These are phyloP conservation scores for Microdon myrmicae DNA, from an alignment of 2,888 invertebrate species.

Conservation along the genomic window DNA sequence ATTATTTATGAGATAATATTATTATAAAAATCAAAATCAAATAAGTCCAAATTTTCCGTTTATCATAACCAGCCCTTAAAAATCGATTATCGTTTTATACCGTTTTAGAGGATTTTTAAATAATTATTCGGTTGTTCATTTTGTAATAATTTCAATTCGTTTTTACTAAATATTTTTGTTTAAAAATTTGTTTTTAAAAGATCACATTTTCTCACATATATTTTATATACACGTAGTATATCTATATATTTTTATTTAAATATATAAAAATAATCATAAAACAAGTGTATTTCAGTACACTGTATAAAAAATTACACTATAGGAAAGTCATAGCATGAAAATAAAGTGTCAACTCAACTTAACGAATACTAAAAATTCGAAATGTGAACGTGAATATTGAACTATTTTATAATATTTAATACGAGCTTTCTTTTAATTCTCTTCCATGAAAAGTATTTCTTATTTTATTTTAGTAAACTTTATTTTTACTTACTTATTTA, in stretches of 20 bases:
- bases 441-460: conserved; percentile 47
- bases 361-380: conserved; percentile 9
- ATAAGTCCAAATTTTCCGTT: conserved; percentile 60
- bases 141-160: conserved; percentile 32
- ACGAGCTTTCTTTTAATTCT: conserved; percentile 24
- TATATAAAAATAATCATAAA: conserved; percentile 4
- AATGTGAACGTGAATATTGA: conserved; percentile 17
- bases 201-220: conserved; percentile 42
- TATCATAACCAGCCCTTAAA: conserved; percentile 67
- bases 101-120: conserved; percentile 9
- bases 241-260: conserved; percentile 29
- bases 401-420: conserved; percentile 39
- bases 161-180: conserved; percentile 57
- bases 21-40: conserved; percentile 10
- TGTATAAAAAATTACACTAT: conserved; percentile 3
- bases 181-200: conserved; percentile 45
- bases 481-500: conserved; percentile 43
- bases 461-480: conserved; percentile 44
- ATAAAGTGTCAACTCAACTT: not conserved
- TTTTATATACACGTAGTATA: conserved; percentile 31
- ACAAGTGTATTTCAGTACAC: not conserved
- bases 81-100: conserved; percentile 57
- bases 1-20: conserved; percentile 13
- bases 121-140: conserved; percentile 12
- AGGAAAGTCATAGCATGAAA: conserved; percentile 4